phyloP scores from a whole-genome alignment of 1,140 invertebrate genomes.

The Drosophila yakuba region DNA sequence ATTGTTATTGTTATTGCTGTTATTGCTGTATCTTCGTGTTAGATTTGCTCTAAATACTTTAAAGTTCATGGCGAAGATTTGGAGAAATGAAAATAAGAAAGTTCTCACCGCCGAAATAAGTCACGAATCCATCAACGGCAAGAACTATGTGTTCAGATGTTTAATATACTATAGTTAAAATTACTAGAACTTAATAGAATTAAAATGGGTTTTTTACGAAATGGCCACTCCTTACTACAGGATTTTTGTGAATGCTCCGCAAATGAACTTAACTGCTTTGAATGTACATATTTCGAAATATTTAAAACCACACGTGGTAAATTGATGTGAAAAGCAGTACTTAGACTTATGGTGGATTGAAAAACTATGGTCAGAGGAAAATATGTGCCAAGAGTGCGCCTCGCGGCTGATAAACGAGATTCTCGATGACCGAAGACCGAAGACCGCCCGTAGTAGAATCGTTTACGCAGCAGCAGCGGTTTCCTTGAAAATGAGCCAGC shows the following conservation, averaged over 20 bases:
- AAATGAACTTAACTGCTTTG: not conserved
- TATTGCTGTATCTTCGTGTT: slow-evolving; percentile 17
- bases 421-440: slow-evolving; percentile 12
- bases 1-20: slow-evolving; percentile 1
- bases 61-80: slow-evolving; percentile 11
- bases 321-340: not conserved
- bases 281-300: not conserved
- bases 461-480: not conserved
- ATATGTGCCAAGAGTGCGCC: not conserved
- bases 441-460: slow-evolving; percentile 9
- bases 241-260: no score
- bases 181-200: no score
- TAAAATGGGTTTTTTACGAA: no score
- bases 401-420: slow-evolving; percentile 6
- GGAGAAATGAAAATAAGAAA: slow-evolving; percentile 34
- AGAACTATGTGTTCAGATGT: not conserved
- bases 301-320: not conserved
- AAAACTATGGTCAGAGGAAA: not conserved
- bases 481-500: slow-evolving; percentile 5
- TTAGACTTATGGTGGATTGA: not conserved
- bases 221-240: no score
- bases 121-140: not conserved
- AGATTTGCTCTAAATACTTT: slow-evolving; percentile 60
- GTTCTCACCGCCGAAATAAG: slow-evolving; percentile 31
- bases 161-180: not conserved